phyloP scores from a whole-genome alignment of 1,140 invertebrate genomes.

The Holotrichia oblita region DNA sequence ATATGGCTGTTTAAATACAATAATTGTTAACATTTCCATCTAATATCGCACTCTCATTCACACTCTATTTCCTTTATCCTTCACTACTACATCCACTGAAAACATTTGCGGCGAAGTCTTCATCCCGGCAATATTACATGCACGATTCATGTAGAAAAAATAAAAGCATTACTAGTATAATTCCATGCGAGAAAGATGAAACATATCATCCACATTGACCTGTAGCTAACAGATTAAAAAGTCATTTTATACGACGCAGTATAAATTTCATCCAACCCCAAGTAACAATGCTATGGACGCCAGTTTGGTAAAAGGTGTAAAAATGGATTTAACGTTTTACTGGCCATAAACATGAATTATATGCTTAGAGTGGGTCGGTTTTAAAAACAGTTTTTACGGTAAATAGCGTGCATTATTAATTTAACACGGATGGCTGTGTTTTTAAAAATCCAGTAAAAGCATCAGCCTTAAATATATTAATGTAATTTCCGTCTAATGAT shows the following conservation, averaged over 20 bases:
- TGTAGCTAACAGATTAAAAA: background rate
- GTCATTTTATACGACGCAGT: background rate
- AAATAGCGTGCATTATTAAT: background rate
- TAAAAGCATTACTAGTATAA: background rate
- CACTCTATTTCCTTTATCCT: too few relatives aligned
- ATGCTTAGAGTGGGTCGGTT: conserved; percentile 29
- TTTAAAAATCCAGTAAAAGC: background rate
- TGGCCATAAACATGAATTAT: conserved; percentile 22
- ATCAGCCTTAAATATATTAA: background rate
- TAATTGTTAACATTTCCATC: too few relatives aligned
- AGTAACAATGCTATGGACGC: background rate
- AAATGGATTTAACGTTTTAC: conserved; percentile 29
- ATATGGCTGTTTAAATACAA: too few relatives aligned
- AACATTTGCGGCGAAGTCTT: too few relatives aligned
- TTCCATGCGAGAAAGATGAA: too few relatives aligned
- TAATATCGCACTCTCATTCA: too few relatives aligned
- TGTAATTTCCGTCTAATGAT: background rate
- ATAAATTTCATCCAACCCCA: background rate
- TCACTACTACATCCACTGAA: too few relatives aligned
- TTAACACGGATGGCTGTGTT: background rate
- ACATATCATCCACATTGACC: background rate
- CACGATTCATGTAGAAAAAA: too few relatives aligned
- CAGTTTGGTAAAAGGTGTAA: background rate
- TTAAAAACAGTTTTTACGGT: background rate
- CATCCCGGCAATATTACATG: too few relatives aligned